These are phyloP conservation scores for Falco concolor DNA, from an alignment of 2,797 vertebrate genomes.

Conservation along the genomic window DNA sequence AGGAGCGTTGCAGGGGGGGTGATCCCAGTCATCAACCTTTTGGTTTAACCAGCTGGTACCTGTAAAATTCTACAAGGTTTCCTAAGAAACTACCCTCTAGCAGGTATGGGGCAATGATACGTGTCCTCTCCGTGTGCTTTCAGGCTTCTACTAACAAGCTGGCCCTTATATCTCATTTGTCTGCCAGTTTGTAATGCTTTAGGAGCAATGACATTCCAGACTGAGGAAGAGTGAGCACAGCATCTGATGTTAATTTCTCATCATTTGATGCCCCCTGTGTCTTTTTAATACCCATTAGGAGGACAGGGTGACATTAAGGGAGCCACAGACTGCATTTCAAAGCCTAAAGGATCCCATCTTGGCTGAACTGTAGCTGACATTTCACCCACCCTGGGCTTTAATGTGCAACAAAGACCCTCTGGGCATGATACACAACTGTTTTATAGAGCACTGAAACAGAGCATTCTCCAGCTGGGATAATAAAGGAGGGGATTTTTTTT, in stretches of 20 bases:
- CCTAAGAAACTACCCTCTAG: background rate
- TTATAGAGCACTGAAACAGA: slow-evolving; percentile 38
- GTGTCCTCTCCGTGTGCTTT: background rate
- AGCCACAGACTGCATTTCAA: background rate
- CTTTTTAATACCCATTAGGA: slow-evolving; percentile 29
- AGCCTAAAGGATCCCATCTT: slow-evolving; percentile 25
- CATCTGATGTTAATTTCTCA: slow-evolving; percentile 28
- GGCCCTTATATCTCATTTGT: background rate
- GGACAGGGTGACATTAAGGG: slow-evolving; percentile 21
- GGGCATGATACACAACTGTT: background rate
- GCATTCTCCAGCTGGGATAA: slow-evolving; percentile 28
- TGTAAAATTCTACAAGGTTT: background rate
- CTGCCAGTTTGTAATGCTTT: background rate
- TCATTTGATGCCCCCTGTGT: background rate
- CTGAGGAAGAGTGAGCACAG: background rate
- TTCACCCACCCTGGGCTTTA: slow-evolving; percentile 46
- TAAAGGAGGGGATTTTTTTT: slow-evolving; percentile 17
- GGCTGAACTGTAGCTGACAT: slow-evolving; percentile 53
- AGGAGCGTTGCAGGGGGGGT: background rate
- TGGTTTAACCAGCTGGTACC: background rate
- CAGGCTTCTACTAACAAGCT: background rate
- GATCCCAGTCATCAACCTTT: background rate
- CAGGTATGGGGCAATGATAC: background rate
- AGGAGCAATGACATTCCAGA: background rate
- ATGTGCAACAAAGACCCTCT: slow-evolving; percentile 24